phyloP scores from a whole-genome alignment of 2,113 vertebrate genomes.

The Chlorodrepanis virens region DNA sequence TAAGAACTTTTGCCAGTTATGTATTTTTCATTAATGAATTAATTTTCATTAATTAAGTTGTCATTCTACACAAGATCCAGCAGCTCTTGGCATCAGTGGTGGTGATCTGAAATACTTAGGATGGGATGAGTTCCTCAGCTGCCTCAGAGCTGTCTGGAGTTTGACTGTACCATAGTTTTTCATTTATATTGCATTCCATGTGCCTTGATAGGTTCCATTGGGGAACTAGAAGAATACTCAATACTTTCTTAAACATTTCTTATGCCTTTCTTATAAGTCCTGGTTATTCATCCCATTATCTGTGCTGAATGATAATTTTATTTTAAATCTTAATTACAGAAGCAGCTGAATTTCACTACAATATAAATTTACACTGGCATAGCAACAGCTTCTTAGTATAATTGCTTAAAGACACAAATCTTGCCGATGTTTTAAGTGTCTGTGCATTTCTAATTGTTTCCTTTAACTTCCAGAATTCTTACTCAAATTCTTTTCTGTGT shows the following conservation, averaged over 20 bases:
- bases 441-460: neutral
- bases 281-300: neutral
- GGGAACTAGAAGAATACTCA: neutral
- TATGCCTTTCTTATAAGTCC: neutral
- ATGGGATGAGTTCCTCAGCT: neutral
- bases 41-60: neutral
- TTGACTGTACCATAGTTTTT: neutral
- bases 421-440: neutral
- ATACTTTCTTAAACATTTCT: neutral
- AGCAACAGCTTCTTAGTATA: neutral
- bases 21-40: neutral
- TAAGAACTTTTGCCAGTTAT: slow-evolving; percentile 29
- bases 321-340: neutral
- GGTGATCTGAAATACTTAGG: neutral
- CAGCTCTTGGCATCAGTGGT: neutral
- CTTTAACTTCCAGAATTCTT: neutral
- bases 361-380: neutral
- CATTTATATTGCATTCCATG: neutral
- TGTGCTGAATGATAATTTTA: neutral
- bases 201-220: neutral
- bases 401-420: neutral
- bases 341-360: neutral
- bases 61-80: neutral
- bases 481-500: neutral
- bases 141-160: neutral